A percentile compares a stretch with the other conserved stretches of the same genome.
Evolutionary conservation across 2,797 vertebrate species (phyloP).

Genomic region (Trichosurus vulpecula): DNA sequence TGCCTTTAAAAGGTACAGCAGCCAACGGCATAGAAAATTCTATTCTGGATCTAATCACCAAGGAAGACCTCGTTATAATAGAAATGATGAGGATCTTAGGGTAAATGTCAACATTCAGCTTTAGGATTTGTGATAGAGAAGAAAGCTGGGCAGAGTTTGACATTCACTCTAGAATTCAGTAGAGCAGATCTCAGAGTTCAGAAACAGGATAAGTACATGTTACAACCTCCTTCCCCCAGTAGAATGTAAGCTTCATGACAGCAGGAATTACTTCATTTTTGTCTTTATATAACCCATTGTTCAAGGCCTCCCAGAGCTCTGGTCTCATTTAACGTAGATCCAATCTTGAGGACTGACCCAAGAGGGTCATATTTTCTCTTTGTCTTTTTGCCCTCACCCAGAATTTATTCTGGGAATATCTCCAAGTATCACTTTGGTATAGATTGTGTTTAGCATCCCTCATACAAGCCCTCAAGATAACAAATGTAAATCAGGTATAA

Average conservation of each 20-base stretch:
- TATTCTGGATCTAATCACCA: neutral
- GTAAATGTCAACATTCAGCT: neutral
- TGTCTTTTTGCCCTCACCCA: neutral
- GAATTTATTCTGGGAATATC: neutral
- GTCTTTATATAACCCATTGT: neutral
- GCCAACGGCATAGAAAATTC: neutral
- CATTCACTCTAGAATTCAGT: neutral
- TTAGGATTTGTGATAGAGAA: neutral
- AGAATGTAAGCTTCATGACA: neutral
- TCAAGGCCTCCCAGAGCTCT: neutral
- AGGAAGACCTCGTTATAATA: neutral
- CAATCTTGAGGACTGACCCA: neutral
- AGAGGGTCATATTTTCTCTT: neutral
- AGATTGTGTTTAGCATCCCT: neutral
- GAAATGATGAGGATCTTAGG: neutral
- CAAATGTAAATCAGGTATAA: neutral
- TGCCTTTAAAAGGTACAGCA: neutral
- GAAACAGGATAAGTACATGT: neutral
- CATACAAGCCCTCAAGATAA: neutral
- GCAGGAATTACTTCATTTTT: neutral
- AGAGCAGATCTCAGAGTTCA: neutral
- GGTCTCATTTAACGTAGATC: neutral
- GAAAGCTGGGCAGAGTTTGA: neutral
- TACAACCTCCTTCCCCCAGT: neutral
- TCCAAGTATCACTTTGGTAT: neutral